Conservation (phyloP, 2,113 vertebrate species). For the Pachypanchax playfairii region DNA sequence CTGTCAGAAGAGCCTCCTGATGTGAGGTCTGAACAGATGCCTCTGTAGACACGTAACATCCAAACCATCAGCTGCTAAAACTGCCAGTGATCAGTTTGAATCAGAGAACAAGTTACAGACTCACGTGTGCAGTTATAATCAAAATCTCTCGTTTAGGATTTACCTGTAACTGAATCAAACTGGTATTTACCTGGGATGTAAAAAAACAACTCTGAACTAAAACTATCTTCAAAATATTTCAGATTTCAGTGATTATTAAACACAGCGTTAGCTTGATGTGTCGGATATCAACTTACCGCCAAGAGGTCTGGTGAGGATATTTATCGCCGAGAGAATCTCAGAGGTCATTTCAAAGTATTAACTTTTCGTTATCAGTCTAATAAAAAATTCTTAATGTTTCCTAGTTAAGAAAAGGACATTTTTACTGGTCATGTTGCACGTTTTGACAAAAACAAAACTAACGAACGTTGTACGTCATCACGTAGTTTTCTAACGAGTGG, state of each 20-base stretch:
- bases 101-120: too few relatives aligned
- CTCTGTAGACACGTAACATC: constrained; percentile 61
- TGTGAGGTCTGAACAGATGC: constrained; percentile 63
- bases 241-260: background rate
- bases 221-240: background rate
- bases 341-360: constrained; percentile 58
- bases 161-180: too few relatives aligned
- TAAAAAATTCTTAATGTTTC: too few relatives aligned
- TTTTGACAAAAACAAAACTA: background rate
- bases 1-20: constrained; percentile 72
- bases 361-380: background rate
- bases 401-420: too few relatives aligned
- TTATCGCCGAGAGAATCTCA: constrained; percentile 58
- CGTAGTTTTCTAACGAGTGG: background rate
- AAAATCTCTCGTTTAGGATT: too few relatives aligned
- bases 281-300: constrained; percentile 46
- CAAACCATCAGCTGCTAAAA: background rate
- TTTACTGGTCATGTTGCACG: background rate
- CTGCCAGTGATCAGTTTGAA: too few relatives aligned
- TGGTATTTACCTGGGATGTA: too few relatives aligned
- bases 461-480: constrained; percentile 53
- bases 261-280: background rate
- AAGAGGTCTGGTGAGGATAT: constrained; percentile 70
- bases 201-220: too few relatives aligned
- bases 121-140: too few relatives aligned